Evolutionary conservation across 2,888 invertebrate species (phyloP).

Genomic region (Lymantria dispar): DNA sequence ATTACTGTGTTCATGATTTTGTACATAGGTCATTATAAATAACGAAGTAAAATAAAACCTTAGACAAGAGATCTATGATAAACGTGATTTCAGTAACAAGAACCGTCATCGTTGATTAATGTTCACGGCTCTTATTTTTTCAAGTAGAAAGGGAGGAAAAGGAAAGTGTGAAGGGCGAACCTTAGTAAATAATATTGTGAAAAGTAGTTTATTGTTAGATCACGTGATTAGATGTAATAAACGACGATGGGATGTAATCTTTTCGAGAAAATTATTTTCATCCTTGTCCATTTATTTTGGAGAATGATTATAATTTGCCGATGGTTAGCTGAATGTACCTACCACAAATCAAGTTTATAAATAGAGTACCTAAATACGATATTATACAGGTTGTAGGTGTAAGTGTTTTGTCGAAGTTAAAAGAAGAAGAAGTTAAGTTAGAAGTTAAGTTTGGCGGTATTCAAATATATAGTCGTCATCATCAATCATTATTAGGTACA

Average conservation of each 20-base stretch:
- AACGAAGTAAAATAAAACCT: conserved; percentile 59
- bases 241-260: conserved; percentile 50
- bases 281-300: conserved; percentile 55
- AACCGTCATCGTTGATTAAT: conserved; percentile 66
- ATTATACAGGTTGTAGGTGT: no score
- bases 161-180: conserved; percentile 60
- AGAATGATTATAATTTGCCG: conserved; percentile 59
- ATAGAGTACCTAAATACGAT: conserved; percentile 4
- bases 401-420: no score
- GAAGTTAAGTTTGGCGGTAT: no score
- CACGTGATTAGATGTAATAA: conserved; percentile 78
- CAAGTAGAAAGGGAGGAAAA: conserved; percentile 60
- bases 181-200: conserved; percentile 73
- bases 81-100: conserved; percentile 80
- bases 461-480: no score
- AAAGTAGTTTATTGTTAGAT: conserved; percentile 77
- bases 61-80: conserved; percentile 81
- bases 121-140: conserved; percentile 68
- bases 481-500: no score
- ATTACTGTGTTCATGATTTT: conserved; percentile 19
- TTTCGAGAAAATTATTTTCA: conserved; percentile 69
- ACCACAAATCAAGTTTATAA: conserved; percentile 25
- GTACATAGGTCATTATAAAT: conserved; percentile 35
- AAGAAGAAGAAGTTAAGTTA: no score
- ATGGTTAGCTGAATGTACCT: conserved; percentile 22